Conservation (phyloP, 1,140 invertebrate genomes). For the Aphelinus certus region DNA sequence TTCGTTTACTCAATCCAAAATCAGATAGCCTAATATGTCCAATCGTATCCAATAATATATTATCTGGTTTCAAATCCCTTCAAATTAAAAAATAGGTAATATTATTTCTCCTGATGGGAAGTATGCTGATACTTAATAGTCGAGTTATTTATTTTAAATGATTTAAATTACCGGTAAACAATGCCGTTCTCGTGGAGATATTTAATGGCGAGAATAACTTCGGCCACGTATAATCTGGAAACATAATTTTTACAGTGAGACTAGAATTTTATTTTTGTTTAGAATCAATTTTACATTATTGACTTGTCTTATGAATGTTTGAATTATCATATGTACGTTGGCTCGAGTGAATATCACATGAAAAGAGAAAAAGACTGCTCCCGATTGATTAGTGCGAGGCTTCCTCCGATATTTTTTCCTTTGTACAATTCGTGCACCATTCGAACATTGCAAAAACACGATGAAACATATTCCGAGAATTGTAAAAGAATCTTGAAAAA, state of each 20-base stretch:
- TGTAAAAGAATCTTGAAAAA: no score
- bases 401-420: no score
- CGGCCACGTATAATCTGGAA: conserved; percentile 95
- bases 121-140: neutral
- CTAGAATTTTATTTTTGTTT: no score
- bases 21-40: conserved; percentile 99
- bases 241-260: conserved; percentile 8
- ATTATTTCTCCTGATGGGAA: neutral
- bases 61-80: conserved; percentile 98
- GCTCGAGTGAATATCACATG: no score
- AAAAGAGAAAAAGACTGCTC: no score
- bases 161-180: conserved; percentile 78
- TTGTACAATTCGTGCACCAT: no score
- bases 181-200: conserved; percentile 96
- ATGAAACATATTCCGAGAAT: no score
- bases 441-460: no score
- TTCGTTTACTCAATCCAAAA: conserved; percentile 99
- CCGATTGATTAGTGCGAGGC: no score
- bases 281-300: no score
- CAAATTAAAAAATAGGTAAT: conserved; percentile 35
- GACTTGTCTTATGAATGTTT: no score
- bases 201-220: conserved; percentile 97
- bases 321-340: no score
- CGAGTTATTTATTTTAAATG: neutral
- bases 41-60: conserved; percentile 92